Conservation (phyloP, 1,140 invertebrate genomes). For the Drosophila seguyi region DNA sequence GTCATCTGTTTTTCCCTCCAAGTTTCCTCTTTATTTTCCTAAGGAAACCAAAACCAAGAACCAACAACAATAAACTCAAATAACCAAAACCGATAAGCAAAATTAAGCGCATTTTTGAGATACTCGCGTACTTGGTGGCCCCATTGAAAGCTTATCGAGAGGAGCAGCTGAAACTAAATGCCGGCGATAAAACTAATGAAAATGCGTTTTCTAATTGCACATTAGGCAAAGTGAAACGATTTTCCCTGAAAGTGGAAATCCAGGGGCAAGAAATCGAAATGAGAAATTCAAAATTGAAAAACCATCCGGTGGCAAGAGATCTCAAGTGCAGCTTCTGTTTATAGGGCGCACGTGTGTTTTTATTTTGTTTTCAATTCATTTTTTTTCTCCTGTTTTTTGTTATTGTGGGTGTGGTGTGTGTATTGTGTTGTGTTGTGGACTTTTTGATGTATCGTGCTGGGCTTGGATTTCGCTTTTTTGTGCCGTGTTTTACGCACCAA, state of each 20-base stretch:
- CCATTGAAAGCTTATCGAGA: constrained; percentile 70
- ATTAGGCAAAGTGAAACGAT: constrained; percentile 83
- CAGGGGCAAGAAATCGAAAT: constrained; percentile 4
- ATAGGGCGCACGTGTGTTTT: constrained; percentile 50
- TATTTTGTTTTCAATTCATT: constrained; percentile 20
- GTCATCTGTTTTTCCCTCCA: constrained; percentile 61
- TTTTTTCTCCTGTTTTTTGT: neutral
- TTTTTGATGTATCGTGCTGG: constrained; percentile 72
- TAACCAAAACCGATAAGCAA: constrained; percentile 47
- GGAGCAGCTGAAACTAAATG: constrained; percentile 72
- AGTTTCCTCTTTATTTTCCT: constrained; percentile 16
- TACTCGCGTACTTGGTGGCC: constrained; percentile 20
- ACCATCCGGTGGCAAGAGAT: constrained; percentile 26
- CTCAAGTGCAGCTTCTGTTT: constrained; percentile 84
- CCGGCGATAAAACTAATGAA: constrained; percentile 84
- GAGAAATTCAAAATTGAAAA: neutral
- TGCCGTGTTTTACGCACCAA: constrained; percentile 75
- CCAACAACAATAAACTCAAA: neutral
- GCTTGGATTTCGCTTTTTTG: constrained; percentile 33
- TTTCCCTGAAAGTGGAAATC: constrained; percentile 62
- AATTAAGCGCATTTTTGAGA: constrained; percentile 62
- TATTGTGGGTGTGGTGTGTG: constrained; percentile 51
- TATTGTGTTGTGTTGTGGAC: constrained; percentile 26
- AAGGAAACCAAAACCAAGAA: neutral
- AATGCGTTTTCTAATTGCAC: constrained; percentile 84